Percentiles rank a stretch among this genome's conserved stretches.
These are phyloP conservation scores for Sycophila texana DNA, from an alignment of 2,888 invertebrate genomes.

Conservation along the genomic window DNA sequence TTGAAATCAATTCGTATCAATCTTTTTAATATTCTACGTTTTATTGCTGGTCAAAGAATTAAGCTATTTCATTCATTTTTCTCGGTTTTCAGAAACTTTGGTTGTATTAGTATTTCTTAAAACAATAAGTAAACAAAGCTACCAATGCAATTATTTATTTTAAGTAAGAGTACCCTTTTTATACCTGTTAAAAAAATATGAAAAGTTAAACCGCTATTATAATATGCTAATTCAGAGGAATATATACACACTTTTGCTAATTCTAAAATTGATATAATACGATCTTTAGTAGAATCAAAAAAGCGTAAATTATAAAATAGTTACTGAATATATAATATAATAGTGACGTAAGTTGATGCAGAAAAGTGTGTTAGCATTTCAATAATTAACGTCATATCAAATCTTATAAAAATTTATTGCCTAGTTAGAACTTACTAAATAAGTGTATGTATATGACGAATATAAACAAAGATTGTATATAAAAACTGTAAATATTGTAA, in stretches of 20 bases:
- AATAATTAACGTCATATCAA: no score
- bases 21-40: no score
- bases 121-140: not conserved
- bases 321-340: conserved; percentile 21
- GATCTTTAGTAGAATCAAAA: conserved; percentile 12
- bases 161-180: not conserved
- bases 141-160: not conserved
- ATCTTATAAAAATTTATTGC: conserved; percentile 8
- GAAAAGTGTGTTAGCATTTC: conserved; percentile 7
- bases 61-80: no score
- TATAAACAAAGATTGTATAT: conserved; percentile 48
- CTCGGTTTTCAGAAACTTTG: no score
- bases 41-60: no score
- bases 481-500: conserved; percentile 51
- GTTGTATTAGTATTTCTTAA: no score
- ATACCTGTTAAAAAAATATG: not conserved
- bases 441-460: conserved; percentile 34
- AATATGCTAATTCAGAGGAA: not conserved
- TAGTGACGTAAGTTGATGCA: conserved; percentile 19
- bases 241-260: not conserved
- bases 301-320: conserved; percentile 27
- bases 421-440: conserved; percentile 4
- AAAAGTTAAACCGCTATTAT: not conserved
- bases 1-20: no score
- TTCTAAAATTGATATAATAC: not conserved